Conservation (phyloP, 2,113 vertebrate species). For the Anolis sagrei region DNA sequence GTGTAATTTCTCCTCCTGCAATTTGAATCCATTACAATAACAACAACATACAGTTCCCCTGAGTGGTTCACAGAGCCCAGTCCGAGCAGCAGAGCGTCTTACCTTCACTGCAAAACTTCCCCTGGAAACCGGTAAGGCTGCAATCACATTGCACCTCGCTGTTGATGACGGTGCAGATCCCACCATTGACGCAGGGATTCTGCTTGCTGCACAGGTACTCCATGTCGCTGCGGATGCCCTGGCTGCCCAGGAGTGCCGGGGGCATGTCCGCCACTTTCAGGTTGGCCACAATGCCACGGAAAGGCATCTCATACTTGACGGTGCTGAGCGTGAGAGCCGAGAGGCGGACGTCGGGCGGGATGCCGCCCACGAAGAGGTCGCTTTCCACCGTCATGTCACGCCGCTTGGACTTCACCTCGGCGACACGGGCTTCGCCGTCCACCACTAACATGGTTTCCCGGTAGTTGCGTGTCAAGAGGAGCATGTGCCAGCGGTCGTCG, state of each 20-base stretch:
- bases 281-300: slow-evolving; percentile 87
- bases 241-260: slow-evolving; percentile 86
- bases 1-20: too few species aligned
- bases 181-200: slow-evolving; percentile 89
- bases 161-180: slow-evolving; percentile 85
- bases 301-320: slow-evolving; percentile 93
- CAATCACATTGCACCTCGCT: slow-evolving; percentile 91
- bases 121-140: slow-evolving; percentile 87
- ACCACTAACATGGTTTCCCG: slow-evolving; percentile 85
- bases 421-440: slow-evolving; percentile 87
- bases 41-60: too few species aligned
- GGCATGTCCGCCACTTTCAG: slow-evolving; percentile 86
- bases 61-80: too few species aligned
- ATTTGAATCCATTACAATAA: too few species aligned
- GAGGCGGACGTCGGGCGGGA: slow-evolving; percentile 92
- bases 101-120: slow-evolving; percentile 94
- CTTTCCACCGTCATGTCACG: slow-evolving; percentile 91
- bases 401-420: slow-evolving; percentile 89
- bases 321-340: slow-evolving; percentile 93
- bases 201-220: slow-evolving; percentile 85
- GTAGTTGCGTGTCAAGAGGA: slow-evolving; percentile 84
- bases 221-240: slow-evolving; percentile 87
- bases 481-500: slow-evolving; percentile 91
- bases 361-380: slow-evolving; percentile 91
- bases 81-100: slow-evolving; percentile 69